Evolutionary conservation across 2,888 invertebrate genomes (phyloP).

Genomic region (Andrena camellia): DNA sequence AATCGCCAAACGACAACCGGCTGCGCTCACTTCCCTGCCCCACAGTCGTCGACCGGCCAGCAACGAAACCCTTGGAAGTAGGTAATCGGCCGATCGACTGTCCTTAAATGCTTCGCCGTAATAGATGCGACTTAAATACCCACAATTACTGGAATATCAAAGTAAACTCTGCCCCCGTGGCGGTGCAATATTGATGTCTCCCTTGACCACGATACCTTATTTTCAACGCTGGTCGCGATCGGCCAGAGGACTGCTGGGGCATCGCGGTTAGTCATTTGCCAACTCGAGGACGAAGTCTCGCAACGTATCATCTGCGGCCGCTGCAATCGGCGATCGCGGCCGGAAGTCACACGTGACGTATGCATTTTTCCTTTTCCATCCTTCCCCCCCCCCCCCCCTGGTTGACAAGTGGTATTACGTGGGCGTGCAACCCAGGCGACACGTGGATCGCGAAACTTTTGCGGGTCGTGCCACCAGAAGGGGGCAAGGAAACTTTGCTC

Average conservation of each 20-base stretch:
- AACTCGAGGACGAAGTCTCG: constrained; percentile 43
- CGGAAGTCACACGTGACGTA: constrained; percentile 54
- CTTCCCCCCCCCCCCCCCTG: not conserved
- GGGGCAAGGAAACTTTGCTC: constrained; percentile 18
- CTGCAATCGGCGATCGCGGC: constrained; percentile 32
- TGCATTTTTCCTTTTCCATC: constrained; percentile 17
- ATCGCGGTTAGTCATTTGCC: constrained; percentile 35
- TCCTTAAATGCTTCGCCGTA: not conserved
- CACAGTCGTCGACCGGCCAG: not conserved
- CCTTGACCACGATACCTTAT: constrained; percentile 20
- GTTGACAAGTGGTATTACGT: constrained; percentile 55
- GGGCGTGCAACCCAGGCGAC: constrained; percentile 55
- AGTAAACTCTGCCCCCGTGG: not conserved
- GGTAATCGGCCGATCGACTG: not conserved
- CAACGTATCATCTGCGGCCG: constrained; percentile 50
- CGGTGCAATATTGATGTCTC: constrained; percentile 24
- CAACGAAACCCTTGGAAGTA: not conserved
- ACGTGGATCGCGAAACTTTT: constrained; percentile 65
- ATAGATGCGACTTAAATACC: not conserved
- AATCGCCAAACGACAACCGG: not conserved
- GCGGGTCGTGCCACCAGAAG: constrained; percentile 31
- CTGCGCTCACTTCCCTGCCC: not conserved
- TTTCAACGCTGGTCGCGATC: constrained; percentile 18
- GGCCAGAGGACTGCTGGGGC: constrained; percentile 4
- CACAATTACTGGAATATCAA: constrained; percentile 15